phyloP scores from a whole-genome alignment of 2,888 invertebrate species.

The Polylopha cassiicola region DNA sequence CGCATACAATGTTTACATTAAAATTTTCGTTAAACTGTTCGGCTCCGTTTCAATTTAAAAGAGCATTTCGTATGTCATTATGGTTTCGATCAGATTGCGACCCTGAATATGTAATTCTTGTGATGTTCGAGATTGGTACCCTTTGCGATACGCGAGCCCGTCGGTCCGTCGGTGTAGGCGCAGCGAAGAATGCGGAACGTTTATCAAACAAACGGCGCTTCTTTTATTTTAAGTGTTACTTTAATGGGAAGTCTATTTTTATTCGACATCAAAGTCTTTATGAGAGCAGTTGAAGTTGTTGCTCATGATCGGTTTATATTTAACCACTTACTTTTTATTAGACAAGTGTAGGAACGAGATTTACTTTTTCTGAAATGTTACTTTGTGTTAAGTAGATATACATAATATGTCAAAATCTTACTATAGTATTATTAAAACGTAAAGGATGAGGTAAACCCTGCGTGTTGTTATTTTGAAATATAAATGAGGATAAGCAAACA shows the following conservation, averaged over 20 bases:
- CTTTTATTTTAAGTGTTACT: slow-evolving; percentile 16
- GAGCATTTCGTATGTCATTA: too few relatives aligned
- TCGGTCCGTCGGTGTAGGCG: not conserved
- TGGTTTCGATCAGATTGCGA: slow-evolving; percentile 7
- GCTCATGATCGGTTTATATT: too few relatives aligned
- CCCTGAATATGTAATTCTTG: slow-evolving; percentile 20
- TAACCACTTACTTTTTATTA: too few relatives aligned
- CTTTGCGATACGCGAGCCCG: slow-evolving; percentile 1
- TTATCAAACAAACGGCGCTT: slow-evolving; percentile 19
- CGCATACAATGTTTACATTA: slow-evolving; percentile 6
- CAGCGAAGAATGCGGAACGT: slow-evolving; percentile 19
- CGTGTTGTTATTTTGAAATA: too few relatives aligned
- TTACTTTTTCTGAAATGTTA: too few relatives aligned
- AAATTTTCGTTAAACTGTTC: too few relatives aligned
- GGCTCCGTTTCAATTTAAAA: too few relatives aligned
- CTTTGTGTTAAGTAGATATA: too few relatives aligned
- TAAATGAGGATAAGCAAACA: slow-evolving; percentile 2
- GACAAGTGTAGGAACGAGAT: not conserved
- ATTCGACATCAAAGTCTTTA: slow-evolving; percentile 9
- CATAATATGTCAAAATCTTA: too few relatives aligned
- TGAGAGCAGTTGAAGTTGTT: too few relatives aligned
- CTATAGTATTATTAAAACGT: too few relatives aligned
- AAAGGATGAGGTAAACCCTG: too few relatives aligned
- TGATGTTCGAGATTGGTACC: slow-evolving; percentile 24
- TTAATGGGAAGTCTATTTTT: slow-evolving; percentile 17